These are phyloP conservation scores for Hecatera dysodea DNA, from an alignment of 2,888 invertebrate genomes.

Conservation along the genomic window DNA sequence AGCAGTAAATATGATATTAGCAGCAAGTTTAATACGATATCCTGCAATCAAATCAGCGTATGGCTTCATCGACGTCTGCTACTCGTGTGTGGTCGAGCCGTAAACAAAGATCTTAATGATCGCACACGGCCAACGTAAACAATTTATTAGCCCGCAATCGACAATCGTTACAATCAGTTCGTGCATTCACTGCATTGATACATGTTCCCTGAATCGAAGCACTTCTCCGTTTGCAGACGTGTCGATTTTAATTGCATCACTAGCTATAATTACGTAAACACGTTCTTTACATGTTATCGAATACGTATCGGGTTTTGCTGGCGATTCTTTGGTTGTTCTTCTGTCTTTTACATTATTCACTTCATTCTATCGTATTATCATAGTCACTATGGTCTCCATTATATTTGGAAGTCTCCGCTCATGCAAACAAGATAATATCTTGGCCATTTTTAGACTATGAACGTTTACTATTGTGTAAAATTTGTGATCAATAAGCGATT, in stretches of 20 bases:
- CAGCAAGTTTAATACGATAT: constrained; percentile 85
- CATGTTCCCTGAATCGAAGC: constrained; percentile 77
- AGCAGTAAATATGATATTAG: constrained; percentile 83
- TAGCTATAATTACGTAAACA: constrained; percentile 61
- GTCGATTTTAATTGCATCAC: constrained; percentile 76
- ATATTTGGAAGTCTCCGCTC: background rate
- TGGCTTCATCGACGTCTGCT: constrained; percentile 84
- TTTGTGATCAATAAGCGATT: constrained; percentile 85
- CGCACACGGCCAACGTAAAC: constrained; percentile 83
- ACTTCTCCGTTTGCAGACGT: constrained; percentile 76
- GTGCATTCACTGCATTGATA: constrained; percentile 81
- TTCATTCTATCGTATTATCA: background rate
- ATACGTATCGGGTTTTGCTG: constrained; percentile 43
- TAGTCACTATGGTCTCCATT: background rate
- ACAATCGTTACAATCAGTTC: constrained; percentile 85
- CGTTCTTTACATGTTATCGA: constrained; percentile 59
- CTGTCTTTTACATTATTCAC: constrained; percentile 1
- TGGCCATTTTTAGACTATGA: constrained; percentile 45
- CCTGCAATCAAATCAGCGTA: constrained; percentile 87
- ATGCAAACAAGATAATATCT: constrained; percentile 42
- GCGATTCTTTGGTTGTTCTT: constrained; percentile 26
- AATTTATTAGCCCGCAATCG: constrained; percentile 87
- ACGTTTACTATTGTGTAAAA: constrained; percentile 67
- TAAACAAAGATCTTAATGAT: constrained; percentile 89
- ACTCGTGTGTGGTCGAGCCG: constrained; percentile 87